Conservation (phyloP, 2,888 invertebrate species). For the Miltochrista miniata region DNA sequence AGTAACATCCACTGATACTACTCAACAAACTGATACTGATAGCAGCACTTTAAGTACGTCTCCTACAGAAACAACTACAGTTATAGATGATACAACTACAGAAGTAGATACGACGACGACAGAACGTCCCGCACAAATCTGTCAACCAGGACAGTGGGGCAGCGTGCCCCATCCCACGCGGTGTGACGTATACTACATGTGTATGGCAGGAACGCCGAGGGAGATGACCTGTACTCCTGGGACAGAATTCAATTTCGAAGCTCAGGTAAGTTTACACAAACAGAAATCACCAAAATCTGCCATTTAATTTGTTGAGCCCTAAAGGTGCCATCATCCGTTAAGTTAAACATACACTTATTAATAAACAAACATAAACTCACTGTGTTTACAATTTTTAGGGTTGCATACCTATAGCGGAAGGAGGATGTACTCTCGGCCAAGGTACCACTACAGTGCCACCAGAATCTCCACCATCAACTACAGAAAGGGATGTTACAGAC, state of each 20-base stretch:
- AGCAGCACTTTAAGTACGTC: too few species aligned
- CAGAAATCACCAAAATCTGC: background rate
- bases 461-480: background rate
- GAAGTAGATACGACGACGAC: background rate
- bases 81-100: background rate
- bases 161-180: constrained; percentile 39
- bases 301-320: too few species aligned
- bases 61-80: too few species aligned
- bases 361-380: too few species aligned
- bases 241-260: background rate
- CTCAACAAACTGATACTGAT: background rate
- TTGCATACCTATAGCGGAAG: background rate
- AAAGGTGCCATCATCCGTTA: too few species aligned
- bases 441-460: background rate
- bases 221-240: constrained; percentile 20
- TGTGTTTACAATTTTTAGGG: too few species aligned
- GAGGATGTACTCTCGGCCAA: background rate
- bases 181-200: constrained; percentile 46
- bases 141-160: constrained; percentile 37
- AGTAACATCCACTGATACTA: background rate
- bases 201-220: constrained; percentile 23
- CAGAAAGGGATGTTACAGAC: background rate
- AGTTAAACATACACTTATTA: too few species aligned
- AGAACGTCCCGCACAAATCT: constrained; percentile 15
- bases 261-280: background rate